Evolutionary conservation across 1,140 invertebrate species (phyloP).

Genomic region (Cyclina sinensis): DNA sequence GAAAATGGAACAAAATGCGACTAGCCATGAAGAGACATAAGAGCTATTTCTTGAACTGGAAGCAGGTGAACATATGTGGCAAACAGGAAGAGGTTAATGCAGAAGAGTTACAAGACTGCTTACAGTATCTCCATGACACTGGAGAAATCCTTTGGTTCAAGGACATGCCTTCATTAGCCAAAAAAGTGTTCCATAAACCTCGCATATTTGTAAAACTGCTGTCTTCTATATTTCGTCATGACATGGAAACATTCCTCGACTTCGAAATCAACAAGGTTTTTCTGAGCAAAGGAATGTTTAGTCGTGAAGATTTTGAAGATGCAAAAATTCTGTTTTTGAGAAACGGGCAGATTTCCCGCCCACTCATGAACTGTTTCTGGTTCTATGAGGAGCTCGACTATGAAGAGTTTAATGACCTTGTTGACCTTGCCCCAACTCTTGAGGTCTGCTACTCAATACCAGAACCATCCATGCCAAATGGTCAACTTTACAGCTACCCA

Average conservation of each 20-base stretch:
- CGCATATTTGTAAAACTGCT: constrained; percentile 78
- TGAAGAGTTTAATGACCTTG: constrained; percentile 76
- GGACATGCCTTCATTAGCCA: constrained; percentile 73
- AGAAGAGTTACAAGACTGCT: constrained; percentile 78
- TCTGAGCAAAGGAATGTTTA: constrained; percentile 80
- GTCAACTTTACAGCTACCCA: constrained; percentile 73
- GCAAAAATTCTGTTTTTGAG: constrained; percentile 75
- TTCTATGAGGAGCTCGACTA: constrained; percentile 80
- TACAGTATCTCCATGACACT: constrained; percentile 82
- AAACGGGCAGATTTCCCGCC: constrained; percentile 83
- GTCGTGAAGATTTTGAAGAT: constrained; percentile 73
- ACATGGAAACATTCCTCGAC: constrained; percentile 79
- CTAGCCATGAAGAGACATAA: constrained; percentile 77
- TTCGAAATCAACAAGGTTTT: constrained; percentile 81
- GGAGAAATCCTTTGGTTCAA: constrained; percentile 85
- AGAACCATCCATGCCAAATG: constrained; percentile 80
- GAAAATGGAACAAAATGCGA: constrained; percentile 78
- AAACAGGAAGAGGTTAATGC: constrained; percentile 73
- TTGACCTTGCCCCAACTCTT: constrained; percentile 81
- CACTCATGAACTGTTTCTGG: constrained; percentile 84
- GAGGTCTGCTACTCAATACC: constrained; percentile 83
- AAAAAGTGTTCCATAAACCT: constrained; percentile 83
- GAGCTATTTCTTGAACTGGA: constrained; percentile 78
- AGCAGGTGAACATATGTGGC: constrained; percentile 75
- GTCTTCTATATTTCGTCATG: constrained; percentile 81